Percentiles rank a stretch among this genome's conserved stretches.
Evolutionary conservation across 1,140 invertebrate species (phyloP).

Genomic region (Mercenaria mercenaria): DNA sequence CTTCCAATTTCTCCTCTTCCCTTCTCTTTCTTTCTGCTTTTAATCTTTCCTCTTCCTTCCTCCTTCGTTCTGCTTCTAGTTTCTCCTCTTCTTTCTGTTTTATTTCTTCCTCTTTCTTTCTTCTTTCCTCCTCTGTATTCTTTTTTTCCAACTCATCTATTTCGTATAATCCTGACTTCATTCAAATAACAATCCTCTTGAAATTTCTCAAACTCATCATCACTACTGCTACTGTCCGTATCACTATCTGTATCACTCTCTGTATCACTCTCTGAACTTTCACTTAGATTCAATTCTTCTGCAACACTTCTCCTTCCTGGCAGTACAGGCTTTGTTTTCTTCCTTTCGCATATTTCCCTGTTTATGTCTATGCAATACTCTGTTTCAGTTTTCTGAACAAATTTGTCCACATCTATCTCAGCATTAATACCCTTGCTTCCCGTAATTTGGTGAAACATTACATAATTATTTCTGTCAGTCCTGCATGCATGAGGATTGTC

Average conservation of each 20-base stretch:
- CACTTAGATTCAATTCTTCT: background rate
- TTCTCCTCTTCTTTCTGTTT: background rate
- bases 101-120: no score
- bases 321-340: background rate
- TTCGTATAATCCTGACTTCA: background rate
- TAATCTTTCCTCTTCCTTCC: no score
- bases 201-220: background rate
- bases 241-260: background rate
- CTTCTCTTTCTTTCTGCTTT: no score
- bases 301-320: background rate
- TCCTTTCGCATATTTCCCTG: background rate
- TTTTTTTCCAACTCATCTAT: slow-evolving; percentile 28
- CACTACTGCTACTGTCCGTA: background rate
- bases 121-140: slow-evolving; percentile 5
- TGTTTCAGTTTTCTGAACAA: background rate
- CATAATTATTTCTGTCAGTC: background rate
- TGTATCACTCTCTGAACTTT: background rate
- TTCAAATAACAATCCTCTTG: background rate
- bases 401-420: slow-evolving; percentile 29
- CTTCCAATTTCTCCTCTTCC: no score
- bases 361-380: background rate
- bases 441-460: slow-evolving; percentile 1
- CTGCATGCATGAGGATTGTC: slow-evolving; percentile 21
- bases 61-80: no score
- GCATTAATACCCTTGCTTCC: background rate